These are phyloP conservation scores for Pelodiscus sinensis DNA, from an alignment of 2,113 vertebrate species.

Conservation along the genomic window DNA sequence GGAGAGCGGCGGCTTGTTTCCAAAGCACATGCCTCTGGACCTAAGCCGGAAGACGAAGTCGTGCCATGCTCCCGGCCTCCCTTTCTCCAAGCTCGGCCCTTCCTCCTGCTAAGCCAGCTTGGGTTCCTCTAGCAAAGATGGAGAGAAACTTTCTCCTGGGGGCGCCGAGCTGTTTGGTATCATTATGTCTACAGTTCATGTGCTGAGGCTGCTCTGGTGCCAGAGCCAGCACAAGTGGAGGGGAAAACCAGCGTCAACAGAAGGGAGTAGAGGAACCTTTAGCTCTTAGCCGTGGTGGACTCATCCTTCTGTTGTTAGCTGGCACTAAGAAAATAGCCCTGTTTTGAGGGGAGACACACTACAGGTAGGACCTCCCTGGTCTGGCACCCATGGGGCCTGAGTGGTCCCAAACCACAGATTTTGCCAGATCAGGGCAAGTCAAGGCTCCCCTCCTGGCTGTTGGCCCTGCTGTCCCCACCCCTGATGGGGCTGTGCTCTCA, in stretches of 20 bases:
- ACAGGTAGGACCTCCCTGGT: slow-evolving; percentile 46
- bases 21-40: not conserved
- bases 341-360: slow-evolving; percentile 22
- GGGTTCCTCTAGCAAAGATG: not conserved
- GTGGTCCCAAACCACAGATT: no score
- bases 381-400: no score
- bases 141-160: fast-evolving
- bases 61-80: fast-evolving
- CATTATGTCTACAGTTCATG: not conserved
- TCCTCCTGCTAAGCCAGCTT: not conserved
- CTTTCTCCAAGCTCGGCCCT: fast-evolving
- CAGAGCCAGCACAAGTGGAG: not conserved
- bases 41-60: no score
- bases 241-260: fast-evolving
- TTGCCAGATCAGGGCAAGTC: no score
- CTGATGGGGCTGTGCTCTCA: no score
- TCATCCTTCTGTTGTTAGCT: not conserved
- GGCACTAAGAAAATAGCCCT: not conserved
- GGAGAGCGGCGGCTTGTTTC: not conserved
- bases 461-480: no score
- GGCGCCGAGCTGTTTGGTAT: not conserved
- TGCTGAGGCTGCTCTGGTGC: not conserved
- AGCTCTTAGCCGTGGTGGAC: not conserved
- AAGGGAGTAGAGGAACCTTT: fast-evolving
- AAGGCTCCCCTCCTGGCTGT: no score